Percentiles rank a stretch among this genome's conserved stretches.
Conservation (phyloP, 2,113 vertebrate genomes). For the Platysteira castanea region DNA sequence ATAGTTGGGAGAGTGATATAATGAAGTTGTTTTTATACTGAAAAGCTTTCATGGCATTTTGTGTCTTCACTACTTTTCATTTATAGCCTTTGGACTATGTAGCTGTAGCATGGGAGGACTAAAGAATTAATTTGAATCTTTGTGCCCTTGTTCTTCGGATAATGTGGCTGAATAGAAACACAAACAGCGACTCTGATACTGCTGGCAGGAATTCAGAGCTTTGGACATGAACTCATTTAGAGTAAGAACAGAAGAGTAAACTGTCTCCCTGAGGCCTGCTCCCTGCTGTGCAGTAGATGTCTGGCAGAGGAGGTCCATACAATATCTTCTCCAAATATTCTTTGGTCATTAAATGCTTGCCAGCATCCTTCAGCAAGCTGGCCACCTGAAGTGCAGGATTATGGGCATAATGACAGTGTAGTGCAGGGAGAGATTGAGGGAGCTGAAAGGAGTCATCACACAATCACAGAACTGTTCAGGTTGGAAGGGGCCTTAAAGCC, state of each 20-base stretch:
- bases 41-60: neutral
- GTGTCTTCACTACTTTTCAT: neutral
- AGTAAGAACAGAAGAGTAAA: constrained; percentile 41
- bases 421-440: neutral
- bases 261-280: constrained; percentile 2
- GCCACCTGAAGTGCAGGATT: neutral
- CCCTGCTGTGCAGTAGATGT: constrained; percentile 32
- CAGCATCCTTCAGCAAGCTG: neutral
- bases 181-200: constrained; percentile 26
- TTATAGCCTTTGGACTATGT: neutral
- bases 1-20: neutral
- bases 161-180: constrained; percentile 14
- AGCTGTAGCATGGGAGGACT: neutral
- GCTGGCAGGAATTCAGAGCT: constrained; percentile 41
- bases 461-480: rapidly evolving
- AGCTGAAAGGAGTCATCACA: neutral
- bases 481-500: neutral
- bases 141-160: constrained; percentile 14
- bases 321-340: neutral
- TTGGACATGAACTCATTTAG: constrained; percentile 47
- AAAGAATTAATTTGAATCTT: constrained; percentile 36
- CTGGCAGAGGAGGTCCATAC: neutral
- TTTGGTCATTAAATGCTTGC: neutral
- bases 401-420: neutral
- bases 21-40: neutral